Evolutionary conservation across 2,797 vertebrate species (phyloP), one percentile per base, ranked within the genome.

Genomic region (Lithobates sylvaticus): DNA sequence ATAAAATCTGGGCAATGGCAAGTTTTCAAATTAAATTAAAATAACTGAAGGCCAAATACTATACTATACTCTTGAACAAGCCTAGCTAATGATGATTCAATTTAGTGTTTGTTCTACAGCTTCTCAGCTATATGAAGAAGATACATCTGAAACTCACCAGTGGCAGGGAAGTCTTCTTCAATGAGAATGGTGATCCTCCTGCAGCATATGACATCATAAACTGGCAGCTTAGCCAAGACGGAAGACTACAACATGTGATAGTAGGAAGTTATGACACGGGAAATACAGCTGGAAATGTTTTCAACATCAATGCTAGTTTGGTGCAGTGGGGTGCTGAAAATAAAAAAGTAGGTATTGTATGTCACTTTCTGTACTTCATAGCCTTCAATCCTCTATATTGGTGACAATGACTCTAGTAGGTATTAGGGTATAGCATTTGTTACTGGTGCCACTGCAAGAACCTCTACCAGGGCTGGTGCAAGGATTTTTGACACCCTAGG

Each of bases 161-260:
- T 69, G 86, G 81, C 12, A 74, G 76, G 12, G 69, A 83, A 47
- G 12, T 87, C 16, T 87, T 54, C 29, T 83, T 87, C 23, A 29
- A 83, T 65, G 32, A 78, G 23, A 87, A 87, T 32, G 85, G 85
- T 39, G 85, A 86, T 36, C 79, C 79, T 16, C 78, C 85, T 32
- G 85, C 85, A 2, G 36, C 47, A 2, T 87, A 83, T 27, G 81
- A 87, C 47, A 83, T 87, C 67, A 76, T 87, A 34, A 87, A 87
- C 32, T 78, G 86, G 86, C 81, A 79, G 26, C 23, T 83, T n/a
- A 32, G 54, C 8, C n/a, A 75, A 50, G n/a, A 54, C 3, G 76
- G 86, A 10, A 34, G n/a, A 61, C 72, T 83, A 3, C 69, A 7
- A 8, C 68, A 87, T 3, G 75, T 83, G 9, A 83, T 54, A 34